Conservation (phyloP, 2,888 invertebrate species). For the Platypus cylindrus region DNA sequence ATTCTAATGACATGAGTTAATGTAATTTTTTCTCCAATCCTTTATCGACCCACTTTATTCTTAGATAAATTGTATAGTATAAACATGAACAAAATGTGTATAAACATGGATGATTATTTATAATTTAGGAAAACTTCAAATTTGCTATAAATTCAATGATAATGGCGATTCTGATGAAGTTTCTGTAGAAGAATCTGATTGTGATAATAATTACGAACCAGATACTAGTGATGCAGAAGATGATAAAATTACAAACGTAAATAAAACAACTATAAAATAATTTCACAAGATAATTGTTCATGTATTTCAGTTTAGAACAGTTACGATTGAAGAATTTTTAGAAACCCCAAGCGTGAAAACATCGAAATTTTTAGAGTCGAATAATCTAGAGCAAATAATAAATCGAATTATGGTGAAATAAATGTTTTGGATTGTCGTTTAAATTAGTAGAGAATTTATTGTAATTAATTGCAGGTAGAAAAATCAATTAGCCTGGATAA, state of each 20-base stretch:
- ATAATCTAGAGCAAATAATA: slow-evolving; percentile 28
- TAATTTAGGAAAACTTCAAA: slow-evolving; percentile 34
- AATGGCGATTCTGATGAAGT: slow-evolving; percentile 45
- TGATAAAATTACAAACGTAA: slow-evolving; percentile 26
- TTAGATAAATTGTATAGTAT: too few relatives aligned
- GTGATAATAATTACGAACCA: slow-evolving; percentile 41
- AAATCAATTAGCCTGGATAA: slow-evolving; percentile 28
- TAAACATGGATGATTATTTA: too few relatives aligned
- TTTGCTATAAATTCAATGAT: too few relatives aligned
- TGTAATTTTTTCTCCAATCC: too few relatives aligned
- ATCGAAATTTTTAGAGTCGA: slow-evolving; percentile 36
- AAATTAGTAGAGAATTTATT: background rate
- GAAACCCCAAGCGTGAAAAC: slow-evolving; percentile 36
- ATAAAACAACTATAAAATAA: too few relatives aligned
- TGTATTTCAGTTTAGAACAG: too few relatives aligned
- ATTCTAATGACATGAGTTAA: too few relatives aligned
- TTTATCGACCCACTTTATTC: too few relatives aligned
- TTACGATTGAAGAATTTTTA: slow-evolving; percentile 37
- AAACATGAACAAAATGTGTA: too few relatives aligned
- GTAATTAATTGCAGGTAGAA: slow-evolving; percentile 18
- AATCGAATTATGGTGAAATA: slow-evolving; percentile 28
- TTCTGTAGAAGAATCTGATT: slow-evolving; percentile 35
- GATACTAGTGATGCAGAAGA: slow-evolving; percentile 22
- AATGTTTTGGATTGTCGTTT: background rate
- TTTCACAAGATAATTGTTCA: too few relatives aligned